phyloP scores from a whole-genome alignment of 2,113 vertebrate species.

The Hippocampus guttulatus region DNA sequence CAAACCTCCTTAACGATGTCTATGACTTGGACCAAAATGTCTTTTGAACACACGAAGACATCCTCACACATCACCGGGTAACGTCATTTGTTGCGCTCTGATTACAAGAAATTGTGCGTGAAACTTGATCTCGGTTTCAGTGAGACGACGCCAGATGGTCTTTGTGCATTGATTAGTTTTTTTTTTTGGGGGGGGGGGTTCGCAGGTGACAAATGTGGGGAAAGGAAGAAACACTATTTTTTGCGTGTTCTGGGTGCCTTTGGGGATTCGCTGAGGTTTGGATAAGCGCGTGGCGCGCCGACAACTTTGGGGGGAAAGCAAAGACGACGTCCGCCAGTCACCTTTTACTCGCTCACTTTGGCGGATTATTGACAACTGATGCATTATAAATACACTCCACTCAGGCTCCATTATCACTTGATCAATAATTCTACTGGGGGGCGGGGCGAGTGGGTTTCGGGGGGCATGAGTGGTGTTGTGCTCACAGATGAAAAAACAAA shows the following conservation, averaged over 20 bases:
- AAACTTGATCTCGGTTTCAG: constrained; percentile 1
- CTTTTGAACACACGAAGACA: neutral
- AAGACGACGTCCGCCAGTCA: constrained; percentile 75
- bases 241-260: neutral
- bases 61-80: neutral
- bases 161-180: neutral
- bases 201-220: neutral
- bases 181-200: neutral
- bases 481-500: neutral
- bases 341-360: constrained; percentile 77
- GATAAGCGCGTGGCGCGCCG: constrained; percentile 5
- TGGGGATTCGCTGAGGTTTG: neutral
- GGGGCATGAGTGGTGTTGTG: constrained; percentile 1
- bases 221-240: neutral
- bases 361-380: constrained; percentile 79
- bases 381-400: constrained; percentile 85
- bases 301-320: constrained; percentile 53
- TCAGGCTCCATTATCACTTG: constrained; percentile 81
- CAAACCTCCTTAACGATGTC: neutral
- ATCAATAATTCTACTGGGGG: constrained; percentile 71
- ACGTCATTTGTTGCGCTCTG: constrained; percentile 8
- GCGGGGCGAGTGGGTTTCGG: constrained; percentile 12
- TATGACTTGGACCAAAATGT: neutral
- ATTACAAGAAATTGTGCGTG: neutral
- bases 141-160: neutral